Base-by-base conservation (phyloP, 2,888 invertebrate genomes). In the Chorisops tibialis region DNA sequence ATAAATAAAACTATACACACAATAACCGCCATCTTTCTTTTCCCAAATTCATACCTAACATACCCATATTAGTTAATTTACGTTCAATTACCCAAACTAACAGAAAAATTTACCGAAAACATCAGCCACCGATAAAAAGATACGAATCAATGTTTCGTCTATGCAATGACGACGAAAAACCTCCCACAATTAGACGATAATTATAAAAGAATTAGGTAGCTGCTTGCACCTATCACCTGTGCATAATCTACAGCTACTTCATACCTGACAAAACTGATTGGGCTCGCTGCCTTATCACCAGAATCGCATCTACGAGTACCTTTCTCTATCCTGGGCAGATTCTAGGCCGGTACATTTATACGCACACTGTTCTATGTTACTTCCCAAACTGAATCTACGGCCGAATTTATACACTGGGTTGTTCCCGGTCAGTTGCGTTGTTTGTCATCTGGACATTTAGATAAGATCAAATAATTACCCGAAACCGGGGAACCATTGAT, bases 401-500 rank as follows among this genome's bases (percentile, higher is more conserved):
- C n/a, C 11, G 11, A 54, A 45, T 54, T 61, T 48, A 9, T 47
- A 18, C 19, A 18, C 19, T 47, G 24, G 43, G 43, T 7, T n/a
- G 51, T 12, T 19, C 16, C 30, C 14, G 51, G 30, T 39, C 21
- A 37, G 19, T 52, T 43, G 47, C 47, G 61, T 52, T 52, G 47
- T 59, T 60, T 56, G 60, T 56, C 49, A 61, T 56, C 61, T 45
- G n/a, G 47, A 43, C 12, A 41, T 30, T 43, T n/a, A n/a, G 64
- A 61, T 64, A 61, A 49, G 14, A 64, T 64, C 64, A 61, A 61
- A 64, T 64, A 64, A 64, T 63, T 63, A 61, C 21, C 59, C 39
- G 7, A 38, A 30, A 54, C 24, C 43, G n/a, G 56, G 22, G 45
- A 7, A n/a, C 38, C 45, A 47, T 45, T 47, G 52, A 59, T 59